These are phyloP conservation scores for Spisula solida DNA, from an alignment of 2,888 invertebrate genomes.

Conservation along the genomic window DNA sequence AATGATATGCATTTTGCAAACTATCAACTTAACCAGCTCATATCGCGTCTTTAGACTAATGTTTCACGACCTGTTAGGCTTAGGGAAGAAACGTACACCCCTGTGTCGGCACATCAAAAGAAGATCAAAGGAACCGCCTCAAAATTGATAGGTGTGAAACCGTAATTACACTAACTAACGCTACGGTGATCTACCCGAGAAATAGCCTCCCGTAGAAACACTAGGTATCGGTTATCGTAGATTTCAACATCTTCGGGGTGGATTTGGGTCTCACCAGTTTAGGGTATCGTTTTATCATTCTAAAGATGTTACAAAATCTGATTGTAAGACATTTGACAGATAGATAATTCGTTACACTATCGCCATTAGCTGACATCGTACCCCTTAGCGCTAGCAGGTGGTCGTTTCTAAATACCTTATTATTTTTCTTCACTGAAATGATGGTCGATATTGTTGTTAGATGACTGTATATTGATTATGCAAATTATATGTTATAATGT, in stretches of 20 bases:
- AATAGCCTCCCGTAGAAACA: conserved; percentile 45
- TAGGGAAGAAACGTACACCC: conserved; percentile 63
- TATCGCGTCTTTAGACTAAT: conserved; percentile 18
- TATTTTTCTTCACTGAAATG: background rate
- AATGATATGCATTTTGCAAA: conserved; percentile 21
- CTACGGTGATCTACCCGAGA: conserved; percentile 64
- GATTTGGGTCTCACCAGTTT: conserved; percentile 42
- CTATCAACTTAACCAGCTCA: conserved; percentile 22
- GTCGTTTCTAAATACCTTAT: conserved; percentile 25
- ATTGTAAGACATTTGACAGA: conserved; percentile 32
- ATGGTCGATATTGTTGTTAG: background rate
- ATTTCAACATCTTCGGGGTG: conserved; percentile 54
- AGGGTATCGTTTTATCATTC: conserved; percentile 41
- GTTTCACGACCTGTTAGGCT: conserved; percentile 44
- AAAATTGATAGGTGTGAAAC: conserved; percentile 71
- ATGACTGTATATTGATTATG: background rate
- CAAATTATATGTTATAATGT: too few species aligned
- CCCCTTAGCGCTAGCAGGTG: conserved; percentile 41
- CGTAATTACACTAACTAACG: conserved; percentile 59
- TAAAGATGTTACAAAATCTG: conserved; percentile 44
- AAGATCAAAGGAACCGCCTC: conserved; percentile 72
- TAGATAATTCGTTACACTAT: conserved; percentile 50
- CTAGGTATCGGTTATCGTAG: conserved; percentile 48
- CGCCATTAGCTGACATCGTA: conserved; percentile 22
- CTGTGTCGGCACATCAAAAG: conserved; percentile 70